These are phyloP conservation scores for Rhinolophus sinicus DNA, from an alignment of 2,113 vertebrate genomes.

Conservation along the genomic window DNA sequence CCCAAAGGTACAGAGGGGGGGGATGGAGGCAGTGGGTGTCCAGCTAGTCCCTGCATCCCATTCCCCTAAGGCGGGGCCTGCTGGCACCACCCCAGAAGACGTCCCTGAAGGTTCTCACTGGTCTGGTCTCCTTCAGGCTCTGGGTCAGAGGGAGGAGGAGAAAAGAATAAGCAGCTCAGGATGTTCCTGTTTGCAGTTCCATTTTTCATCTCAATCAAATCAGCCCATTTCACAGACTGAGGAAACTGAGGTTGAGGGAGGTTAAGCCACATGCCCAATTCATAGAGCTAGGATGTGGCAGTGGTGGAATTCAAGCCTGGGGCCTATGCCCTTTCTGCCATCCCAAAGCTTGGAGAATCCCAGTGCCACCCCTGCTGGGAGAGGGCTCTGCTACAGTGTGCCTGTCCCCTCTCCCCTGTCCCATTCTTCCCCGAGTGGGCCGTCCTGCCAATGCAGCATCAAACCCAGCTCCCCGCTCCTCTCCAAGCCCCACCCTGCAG, in stretches of 20 bases:
- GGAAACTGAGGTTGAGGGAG: neutral
- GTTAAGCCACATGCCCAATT: neutral
- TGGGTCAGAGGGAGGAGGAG: neutral
- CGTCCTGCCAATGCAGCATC: neutral
- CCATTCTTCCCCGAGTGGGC: accelerated
- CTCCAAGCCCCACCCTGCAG: neutral
- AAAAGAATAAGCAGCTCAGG: neutral
- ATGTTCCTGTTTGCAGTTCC: neutral
- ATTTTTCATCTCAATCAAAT: neutral
- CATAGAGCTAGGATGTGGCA: neutral
- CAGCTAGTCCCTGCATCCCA: neutral
- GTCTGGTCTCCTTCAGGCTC: neutral
- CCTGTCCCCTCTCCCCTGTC: neutral
- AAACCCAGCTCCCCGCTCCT: neutral
- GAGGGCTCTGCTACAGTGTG: accelerated
- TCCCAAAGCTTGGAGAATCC: neutral
- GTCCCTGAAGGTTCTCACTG: neutral
- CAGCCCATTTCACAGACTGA: neutral
- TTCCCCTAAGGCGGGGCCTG: too few relatives aligned
- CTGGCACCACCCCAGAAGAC: neutral
- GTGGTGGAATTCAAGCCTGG: neutral
- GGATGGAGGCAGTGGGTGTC: neutral
- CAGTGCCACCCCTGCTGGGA: neutral
- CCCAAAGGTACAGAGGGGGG: accelerated
- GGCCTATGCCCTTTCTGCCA: neutral